A percentile compares a stretch with the other conserved stretches of the same genome.
Conservation (phyloP, 2,888 invertebrate genomes). For the Orthosia cruda region DNA sequence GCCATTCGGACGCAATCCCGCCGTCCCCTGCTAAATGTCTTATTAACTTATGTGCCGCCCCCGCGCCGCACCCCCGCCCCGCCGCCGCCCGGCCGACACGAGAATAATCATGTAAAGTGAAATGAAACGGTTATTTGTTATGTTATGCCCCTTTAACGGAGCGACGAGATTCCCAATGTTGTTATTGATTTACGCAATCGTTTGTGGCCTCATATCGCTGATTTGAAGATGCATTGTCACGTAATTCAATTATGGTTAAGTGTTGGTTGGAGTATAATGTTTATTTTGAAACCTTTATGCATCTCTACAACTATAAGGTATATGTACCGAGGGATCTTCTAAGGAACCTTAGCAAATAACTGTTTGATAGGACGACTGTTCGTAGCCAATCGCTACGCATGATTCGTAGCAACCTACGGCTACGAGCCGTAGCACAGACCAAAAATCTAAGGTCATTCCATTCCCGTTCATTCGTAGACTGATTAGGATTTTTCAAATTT, state of each 20-base stretch:
- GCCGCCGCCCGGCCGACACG: constrained; percentile 82
- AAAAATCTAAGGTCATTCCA: background rate
- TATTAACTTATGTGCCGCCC: constrained; percentile 90
- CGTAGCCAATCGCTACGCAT: constrained; percentile 22
- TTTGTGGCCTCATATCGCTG: constrained; percentile 79
- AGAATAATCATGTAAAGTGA: constrained; percentile 92
- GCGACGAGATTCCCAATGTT: constrained; percentile 82
- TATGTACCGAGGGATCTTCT: background rate
- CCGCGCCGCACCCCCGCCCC: constrained; percentile 76
- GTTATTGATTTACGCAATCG: constrained; percentile 85
- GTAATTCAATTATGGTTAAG: constrained; percentile 51
- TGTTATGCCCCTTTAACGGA: constrained; percentile 88
- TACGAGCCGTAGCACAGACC: constrained; percentile 25
- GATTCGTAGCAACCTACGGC: constrained; percentile 27
- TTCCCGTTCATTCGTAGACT: background rate
- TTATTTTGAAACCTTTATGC: background rate
- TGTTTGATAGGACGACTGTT: background rate
- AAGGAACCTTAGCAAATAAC: background rate
- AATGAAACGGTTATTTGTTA: constrained; percentile 92
- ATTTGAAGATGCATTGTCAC: constrained; percentile 68
- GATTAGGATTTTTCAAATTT: background rate
- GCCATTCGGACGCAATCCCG: constrained; percentile 93
- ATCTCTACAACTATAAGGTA: no score
- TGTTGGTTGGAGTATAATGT: constrained; percentile 2
- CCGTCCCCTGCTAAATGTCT: constrained; percentile 92